Conservation (phyloP, 2,113 vertebrate genomes). For the Galeopterus variegatus region DNA sequence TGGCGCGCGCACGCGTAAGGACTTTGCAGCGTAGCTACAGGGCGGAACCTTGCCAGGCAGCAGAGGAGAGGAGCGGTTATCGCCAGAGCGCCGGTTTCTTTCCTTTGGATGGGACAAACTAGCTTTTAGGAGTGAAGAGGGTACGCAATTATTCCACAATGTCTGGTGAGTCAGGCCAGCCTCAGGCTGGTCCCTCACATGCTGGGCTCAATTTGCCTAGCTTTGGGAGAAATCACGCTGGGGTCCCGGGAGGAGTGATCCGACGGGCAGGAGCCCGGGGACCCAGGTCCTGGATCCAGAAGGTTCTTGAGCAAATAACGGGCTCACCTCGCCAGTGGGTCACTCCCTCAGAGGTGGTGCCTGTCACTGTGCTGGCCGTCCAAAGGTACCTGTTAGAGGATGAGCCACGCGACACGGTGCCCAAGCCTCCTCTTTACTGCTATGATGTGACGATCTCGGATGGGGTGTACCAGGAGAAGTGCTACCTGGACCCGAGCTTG, state of each 20-base stretch:
- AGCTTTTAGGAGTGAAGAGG: neutral
- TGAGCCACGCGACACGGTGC: slow-evolving; percentile 51
- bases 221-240: neutral
- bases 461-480: slow-evolving; percentile 88
- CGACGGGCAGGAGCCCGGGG: neutral
- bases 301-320: slow-evolving; percentile 44
- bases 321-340: slow-evolving; percentile 69
- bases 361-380: slow-evolving; percentile 87
- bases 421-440: slow-evolving; percentile 81
- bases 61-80: accelerated
- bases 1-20: neutral
- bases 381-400: slow-evolving; percentile 86
- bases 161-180: slow-evolving; percentile 11
- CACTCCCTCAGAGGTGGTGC: slow-evolving; percentile 67
- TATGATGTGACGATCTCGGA: slow-evolving; percentile 91
- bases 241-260: neutral
- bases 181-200: neutral
- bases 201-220: neutral
- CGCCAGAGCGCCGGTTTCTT: neutral
- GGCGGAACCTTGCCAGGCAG: neutral
- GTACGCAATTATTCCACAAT: neutral
- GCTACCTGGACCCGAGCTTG: slow-evolving; percentile 87
- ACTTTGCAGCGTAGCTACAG: accelerated
- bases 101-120: neutral
- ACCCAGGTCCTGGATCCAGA: slow-evolving; percentile 76